Evolutionary conservation across 2,797 vertebrate species (phyloP).

Genomic region (Danio albolineatus): DNA sequence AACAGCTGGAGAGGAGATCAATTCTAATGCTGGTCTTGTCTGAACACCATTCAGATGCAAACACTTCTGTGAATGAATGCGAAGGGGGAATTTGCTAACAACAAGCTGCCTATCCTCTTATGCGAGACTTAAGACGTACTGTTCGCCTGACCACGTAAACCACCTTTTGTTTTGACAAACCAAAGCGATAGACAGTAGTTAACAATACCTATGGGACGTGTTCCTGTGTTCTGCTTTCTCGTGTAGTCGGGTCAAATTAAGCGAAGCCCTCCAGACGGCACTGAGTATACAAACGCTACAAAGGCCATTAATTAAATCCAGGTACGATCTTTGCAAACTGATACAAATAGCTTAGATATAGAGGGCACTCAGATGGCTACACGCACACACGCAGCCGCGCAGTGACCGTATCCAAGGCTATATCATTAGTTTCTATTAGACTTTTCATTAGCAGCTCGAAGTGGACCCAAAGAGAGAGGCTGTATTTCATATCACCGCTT

Average conservation of each 20-base stretch:
- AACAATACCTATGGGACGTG: constrained; percentile 41
- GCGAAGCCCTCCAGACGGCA: constrained; percentile 16
- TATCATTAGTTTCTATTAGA: constrained; percentile 47
- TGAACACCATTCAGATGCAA: constrained; percentile 49
- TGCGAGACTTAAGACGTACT: constrained; percentile 18
- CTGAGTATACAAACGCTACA: constrained; percentile 24
- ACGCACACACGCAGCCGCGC: constrained; percentile 8
- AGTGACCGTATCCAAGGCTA: constrained; percentile 22
- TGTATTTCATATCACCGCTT: constrained; percentile 53
- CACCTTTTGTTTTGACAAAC: constrained; percentile 44
- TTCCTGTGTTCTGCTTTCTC: constrained; percentile 31
- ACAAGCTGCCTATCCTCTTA: constrained; percentile 14
- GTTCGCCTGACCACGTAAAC: constrained; percentile 35
- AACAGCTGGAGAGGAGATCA: constrained; percentile 42
- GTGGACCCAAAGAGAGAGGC: constrained; percentile 34
- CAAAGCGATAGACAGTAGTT: constrained; percentile 45
- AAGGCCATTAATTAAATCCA: constrained; percentile 48
- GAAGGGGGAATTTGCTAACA: constrained; percentile 46
- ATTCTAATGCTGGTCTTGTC: constrained; percentile 52
- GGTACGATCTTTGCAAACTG: constrained; percentile 38
- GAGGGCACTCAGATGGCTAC: constrained; percentile 19
- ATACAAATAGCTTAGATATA: constrained; percentile 37
- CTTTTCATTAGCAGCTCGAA: constrained; percentile 42
- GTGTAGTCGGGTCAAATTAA: constrained; percentile 47
- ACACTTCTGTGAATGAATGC: constrained; percentile 48